A percentile compares a stretch with the other conserved stretches of the same genome.
These are phyloP conservation scores for Melanerpes formicivorus DNA, from an alignment of 2,113 vertebrate species.

Conservation along the genomic window DNA sequence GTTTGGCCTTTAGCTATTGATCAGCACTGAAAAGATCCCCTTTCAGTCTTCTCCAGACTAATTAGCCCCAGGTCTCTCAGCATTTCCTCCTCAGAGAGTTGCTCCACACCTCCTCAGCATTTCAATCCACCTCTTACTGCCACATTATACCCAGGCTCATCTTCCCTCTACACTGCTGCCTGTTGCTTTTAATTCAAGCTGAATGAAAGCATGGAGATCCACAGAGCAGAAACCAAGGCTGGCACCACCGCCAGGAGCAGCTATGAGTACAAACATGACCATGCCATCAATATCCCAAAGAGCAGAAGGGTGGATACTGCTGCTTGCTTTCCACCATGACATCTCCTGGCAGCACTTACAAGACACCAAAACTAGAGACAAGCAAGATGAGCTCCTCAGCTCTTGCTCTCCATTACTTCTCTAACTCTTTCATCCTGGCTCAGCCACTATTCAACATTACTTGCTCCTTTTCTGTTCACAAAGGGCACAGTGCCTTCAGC, in stretches of 20 bases:
- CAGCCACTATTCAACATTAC: background rate
- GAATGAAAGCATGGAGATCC: background rate
- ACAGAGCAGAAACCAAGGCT: slow-evolving; percentile 2
- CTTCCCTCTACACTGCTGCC: background rate
- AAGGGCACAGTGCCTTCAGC: accelerated
- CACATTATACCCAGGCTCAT: background rate
- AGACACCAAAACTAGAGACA: background rate
- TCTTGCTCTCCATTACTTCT: background rate
- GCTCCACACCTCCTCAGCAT: too few species aligned
- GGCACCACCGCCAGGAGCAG: background rate
- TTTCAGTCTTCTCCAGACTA: too few species aligned
- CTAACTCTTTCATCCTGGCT: too few species aligned
- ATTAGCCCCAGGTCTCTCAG: too few species aligned
- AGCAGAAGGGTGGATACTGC: background rate
- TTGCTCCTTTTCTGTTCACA: background rate
- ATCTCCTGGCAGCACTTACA: background rate
- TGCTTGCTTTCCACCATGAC: background rate
- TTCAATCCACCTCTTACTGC: background rate
- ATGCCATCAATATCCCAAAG: accelerated
- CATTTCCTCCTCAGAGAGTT: too few species aligned
- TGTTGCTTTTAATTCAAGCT: background rate
- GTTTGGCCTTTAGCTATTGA: too few species aligned
- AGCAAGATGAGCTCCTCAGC: background rate
- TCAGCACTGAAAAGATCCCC: too few species aligned
- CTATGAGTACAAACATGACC: background rate